Evolutionary conservation across 2,888 invertebrate genomes (phyloP), one percentile per base, ranked within the genome.

Genomic region (Hipparchia semele): DNA sequence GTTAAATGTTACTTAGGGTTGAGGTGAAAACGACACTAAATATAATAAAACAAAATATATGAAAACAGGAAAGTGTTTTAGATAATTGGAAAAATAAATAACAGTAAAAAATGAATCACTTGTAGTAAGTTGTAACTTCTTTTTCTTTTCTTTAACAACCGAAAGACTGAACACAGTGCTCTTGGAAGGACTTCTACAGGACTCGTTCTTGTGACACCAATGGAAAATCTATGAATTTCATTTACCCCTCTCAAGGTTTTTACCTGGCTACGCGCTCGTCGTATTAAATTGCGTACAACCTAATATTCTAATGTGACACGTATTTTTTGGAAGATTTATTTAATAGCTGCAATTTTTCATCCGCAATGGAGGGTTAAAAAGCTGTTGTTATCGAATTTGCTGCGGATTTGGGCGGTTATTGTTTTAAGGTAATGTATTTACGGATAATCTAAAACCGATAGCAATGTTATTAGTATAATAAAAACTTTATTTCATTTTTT

Each of bases 261-360:
- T 53, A 65, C 65, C 65, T 65, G 65, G 51, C 53, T 65, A 65
- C 65, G 33, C 1, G 53, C 65, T 0, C 6, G 58, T 59, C 51
- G 60, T 70, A 68, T 64, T 74, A 75, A 75, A 74, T 73, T 75
- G 67, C 74, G 72, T 68, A 60, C 66, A 61, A 73, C 73, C 73
- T 76, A 71, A 76, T 76, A 76, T 73, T 74, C 64, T 73, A 76
- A 76, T 74, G 76, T 71, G 74, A 73, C 70, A 49, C 73, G 70
- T 65, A 71, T 68, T 73, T 73, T 76, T 73, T 59, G 59, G n/a
- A 49, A 60, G 54, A 67, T 70, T 69, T 73, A 67, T 73, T 73
- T 67, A 76, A 76, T 71, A 56, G 61, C 67, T 59, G 66, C 51
- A 62, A 74, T 76, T 71, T 74, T 59, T 74, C 61, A 69, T 59